Base-by-base conservation (phyloP, 2,888 invertebrate genomes). In the Campoletis raptor region DNA sequence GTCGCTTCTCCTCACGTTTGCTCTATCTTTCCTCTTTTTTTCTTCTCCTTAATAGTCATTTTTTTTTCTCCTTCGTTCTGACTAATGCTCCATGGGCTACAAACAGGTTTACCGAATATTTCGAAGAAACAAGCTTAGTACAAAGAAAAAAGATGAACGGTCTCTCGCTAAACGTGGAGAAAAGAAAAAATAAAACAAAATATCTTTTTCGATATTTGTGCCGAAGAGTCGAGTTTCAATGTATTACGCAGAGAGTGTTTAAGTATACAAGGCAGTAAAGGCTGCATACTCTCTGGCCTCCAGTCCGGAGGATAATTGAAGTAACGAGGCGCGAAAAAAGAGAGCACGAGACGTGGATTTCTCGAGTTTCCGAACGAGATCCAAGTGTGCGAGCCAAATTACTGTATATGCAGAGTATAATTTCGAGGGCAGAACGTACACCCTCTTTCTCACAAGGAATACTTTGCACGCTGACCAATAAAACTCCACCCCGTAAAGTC, bases 51-150 rank as follows among this genome's bases (percentile, higher is more conserved):
- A 52, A 80, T 24, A 73, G 37, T 52, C 73, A 45, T 70, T 42
- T 70, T 37, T 37, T 36, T 10, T 66, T 67, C 52, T 54, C 10
- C 81, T 42, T 42, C 10, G n/a, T 72, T 70, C 64, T 61, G 67
- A 36, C 67, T 66, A 66, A 67, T 45, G 67, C 42, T 69, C 40
- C 36, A 40, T 61, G 61, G 48, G 48, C 69, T 86, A 84, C 81
- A 84, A 86, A 86, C 86, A 79, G 86, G 86, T 86, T 86, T 86
- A 66, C 86, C 81, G 81, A 84, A 84, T 86, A 84, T 86, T 86
- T 84, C 82, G 85, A 61, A 70, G 79, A 82, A 87, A 79, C 54
- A 40, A 37, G 77, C 72, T 76, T 57, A 54, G 74, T 72, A 67
- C 77, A 70, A 78, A 30, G 69, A 78, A 64, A 84, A 48, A 37